Evolutionary conservation across 2,113 vertebrate genomes (phyloP), one percentile per base, ranked within the genome.

Genomic region (Oryzias curvinotus): DNA sequence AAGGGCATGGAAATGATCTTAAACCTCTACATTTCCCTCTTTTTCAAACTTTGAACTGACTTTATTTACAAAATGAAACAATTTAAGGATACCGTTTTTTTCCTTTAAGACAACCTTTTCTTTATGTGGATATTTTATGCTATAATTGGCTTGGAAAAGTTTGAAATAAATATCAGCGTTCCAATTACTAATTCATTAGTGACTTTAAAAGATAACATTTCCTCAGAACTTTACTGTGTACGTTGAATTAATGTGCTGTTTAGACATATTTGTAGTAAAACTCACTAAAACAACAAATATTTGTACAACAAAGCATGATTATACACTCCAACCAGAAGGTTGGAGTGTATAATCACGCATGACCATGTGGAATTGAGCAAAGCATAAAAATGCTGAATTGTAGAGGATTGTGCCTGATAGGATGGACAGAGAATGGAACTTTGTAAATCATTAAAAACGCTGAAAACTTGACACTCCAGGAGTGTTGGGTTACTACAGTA

Each of bases 401-500:
- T 47, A 54, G 30, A n/a, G 49, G 55, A 28, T 46, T 59, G 60
- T 55, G 14, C 57, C 14, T 44, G 53, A 19, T 59, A 5, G 3
- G 41, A 23, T 0, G 2, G 26, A 62, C 30, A 25, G 25, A 42
- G 36, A 62, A n/a, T 30, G 43, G 36, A 21, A 43, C 23, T 26
- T 60, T 56, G 61, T 21, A 49, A 53, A 42, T 52, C 44, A 47
- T 36, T 13, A 67, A 65, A 69, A 59, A 50, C 21, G 23, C 47
- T 46, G 6, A 63, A 43, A 65, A 73, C 14, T 18, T 48, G 10
- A 62, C 61, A 10, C 7, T 48, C 47, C 47, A 48, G n/a, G 1
- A 49, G 44, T 68, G 52, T 59, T 73, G 12, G 21, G 41, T 53
- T 61, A 28, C 62, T 56, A 62, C 55, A 58, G 55, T 44, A 67